Evolutionary conservation across 2,113 vertebrate genomes (phyloP), one percentile per base, ranked within the genome.

Genomic region (Heteronetta atricapilla): DNA sequence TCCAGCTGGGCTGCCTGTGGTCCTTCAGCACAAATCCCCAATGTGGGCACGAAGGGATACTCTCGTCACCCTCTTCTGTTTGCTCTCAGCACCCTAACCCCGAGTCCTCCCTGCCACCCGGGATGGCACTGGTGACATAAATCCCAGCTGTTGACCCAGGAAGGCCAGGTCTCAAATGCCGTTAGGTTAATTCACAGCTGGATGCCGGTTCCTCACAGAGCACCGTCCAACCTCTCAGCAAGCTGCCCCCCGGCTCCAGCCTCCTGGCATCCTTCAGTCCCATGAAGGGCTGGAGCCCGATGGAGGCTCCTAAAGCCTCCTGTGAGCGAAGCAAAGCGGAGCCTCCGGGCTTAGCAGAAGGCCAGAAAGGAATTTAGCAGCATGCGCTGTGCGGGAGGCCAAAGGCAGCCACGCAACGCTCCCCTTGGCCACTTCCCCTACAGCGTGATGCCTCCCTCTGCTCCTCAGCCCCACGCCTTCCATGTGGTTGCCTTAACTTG

Each of bases 341-440:
- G 64, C 18, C 67, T 3, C 22, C 20, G 42, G 36, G 92, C 63
- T 93, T 72, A 66, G 90, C 62, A 87, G 74, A 56, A 2, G 5
- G 66, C 46, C 0, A 0, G 72, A 50, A 36, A 44, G 72, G 36
- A 44, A 52, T n/a, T 91, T 3, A 88, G 86, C 79, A 66, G 79
- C 44, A 33, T 6, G 20, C 8, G 3, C 17, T 3, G n/a, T 7
- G 72, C 82, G 69, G 73, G 56, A 78, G 58, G 50, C 40, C 19
- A 3, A 50, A 73, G 36, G 36, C 2, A 7, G 77, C 36, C 14
- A 2, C 38, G 40, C 53, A 74, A 74, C 0, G 0, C 55, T 83
- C 72, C 68, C 14, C 88, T 67, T 55, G 72, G 92, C 92, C 82
- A 73, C 1, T 1, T 52, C 21, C 55, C 66, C 90, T 44, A 26